These are phyloP conservation scores for Trogon melanurus DNA, from an alignment of 2,113 vertebrate species.

Conservation along the genomic window DNA sequence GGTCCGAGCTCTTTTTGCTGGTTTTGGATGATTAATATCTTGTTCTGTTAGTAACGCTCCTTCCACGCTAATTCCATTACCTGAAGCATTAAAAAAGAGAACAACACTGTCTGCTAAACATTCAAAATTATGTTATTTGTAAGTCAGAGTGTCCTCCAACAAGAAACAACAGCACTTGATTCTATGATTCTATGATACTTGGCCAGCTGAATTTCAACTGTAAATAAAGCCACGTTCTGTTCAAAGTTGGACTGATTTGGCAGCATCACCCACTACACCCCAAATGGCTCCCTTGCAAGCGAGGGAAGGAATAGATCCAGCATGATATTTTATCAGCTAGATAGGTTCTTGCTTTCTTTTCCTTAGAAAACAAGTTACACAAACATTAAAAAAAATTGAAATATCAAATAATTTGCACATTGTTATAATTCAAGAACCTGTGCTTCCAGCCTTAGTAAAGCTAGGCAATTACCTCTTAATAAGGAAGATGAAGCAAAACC, in stretches of 20 bases:
- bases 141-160: neutral
- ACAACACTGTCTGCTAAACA: neutral
- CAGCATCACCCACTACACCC: neutral
- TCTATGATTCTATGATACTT: no score
- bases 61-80: slow-evolving; percentile 89
- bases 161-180: neutral
- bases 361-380: neutral
- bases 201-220: neutral
- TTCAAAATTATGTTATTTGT: neutral
- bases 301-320: neutral
- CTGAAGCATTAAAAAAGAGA: slow-evolving; percentile 74
- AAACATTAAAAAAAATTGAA: neutral
- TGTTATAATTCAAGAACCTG: slow-evolving; percentile 1
- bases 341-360: neutral
- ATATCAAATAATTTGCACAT: neutral
- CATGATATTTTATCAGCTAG: neutral
- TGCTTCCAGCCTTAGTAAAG: slow-evolving; percentile 16
- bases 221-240: neutral
- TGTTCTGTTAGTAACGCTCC: slow-evolving; percentile 90
- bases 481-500: neutral
- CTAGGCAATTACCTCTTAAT: neutral
- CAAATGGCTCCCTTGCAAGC: neutral
- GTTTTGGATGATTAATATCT: slow-evolving; percentile 92
- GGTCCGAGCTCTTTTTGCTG: slow-evolving; percentile 95
- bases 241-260: neutral